Base-by-base conservation (phyloP, 1,140 invertebrate genomes). In the Drosophila ficusphila region DNA sequence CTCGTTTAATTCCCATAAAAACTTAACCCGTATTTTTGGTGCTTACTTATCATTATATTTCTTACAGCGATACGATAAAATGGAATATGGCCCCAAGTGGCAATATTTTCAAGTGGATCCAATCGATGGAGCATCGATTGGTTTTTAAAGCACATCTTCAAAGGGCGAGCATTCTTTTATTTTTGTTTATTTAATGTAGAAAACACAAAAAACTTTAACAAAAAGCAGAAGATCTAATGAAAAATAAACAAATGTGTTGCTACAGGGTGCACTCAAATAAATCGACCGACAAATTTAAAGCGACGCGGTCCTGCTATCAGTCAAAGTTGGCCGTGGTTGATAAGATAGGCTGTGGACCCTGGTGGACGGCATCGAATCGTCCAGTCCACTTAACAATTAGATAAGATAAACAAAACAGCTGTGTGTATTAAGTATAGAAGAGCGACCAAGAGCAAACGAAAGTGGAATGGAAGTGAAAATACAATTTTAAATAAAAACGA, bases 371-470 rank as follows among this genome's bases (percentile, higher is more conserved):
- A 58, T 58, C 60, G 29, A 48, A 58, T 58, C 60, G 29, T 39
- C 19, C 16, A 19, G 23, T 25, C 42, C 44, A 44, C 68, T 62
- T 38, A 19, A 72, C 69, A 33, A 36, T 48, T 34, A 58, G 69
- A 73, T 73, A 62, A 73, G 69, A 73, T 73, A 73, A 53, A 73
- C 38, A 71, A 73, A 73, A 73, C 69, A 73, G 69, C 69, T 73
- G 69, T 73, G 69, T 73, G 56, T 48, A 73, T 39, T 12, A 4
- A 27, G 42, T 46, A 46, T 46, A 4, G 73, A 19, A 72, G 27
- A 29, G 14, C 41, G 57, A 36, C 64, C 60, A 51, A 42, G 47
- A 67, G 68, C 69, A 73, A 73, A 73, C 69, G 69, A 73, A 73
- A 73, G 69, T 73, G 56, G 33, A 49, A 46, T 52, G 23, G 52